These are phyloP conservation scores for Crossocerus cetratus DNA, from an alignment of 2,888 invertebrate genomes.

Conservation along the genomic window DNA sequence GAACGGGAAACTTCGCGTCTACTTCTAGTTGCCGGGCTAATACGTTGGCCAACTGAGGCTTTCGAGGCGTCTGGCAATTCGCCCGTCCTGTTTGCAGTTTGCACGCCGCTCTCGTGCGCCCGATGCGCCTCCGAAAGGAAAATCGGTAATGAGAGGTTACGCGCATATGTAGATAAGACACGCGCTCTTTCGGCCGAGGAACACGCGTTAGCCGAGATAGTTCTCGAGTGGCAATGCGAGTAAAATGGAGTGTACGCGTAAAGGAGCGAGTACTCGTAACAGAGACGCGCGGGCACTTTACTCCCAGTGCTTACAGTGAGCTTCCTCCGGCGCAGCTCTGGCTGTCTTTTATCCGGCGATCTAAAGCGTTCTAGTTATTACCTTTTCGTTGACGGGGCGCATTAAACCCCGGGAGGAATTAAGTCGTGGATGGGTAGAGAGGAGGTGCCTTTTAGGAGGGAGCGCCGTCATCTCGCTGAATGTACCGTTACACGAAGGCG, in stretches of 20 bases:
- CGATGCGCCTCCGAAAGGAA: neutral
- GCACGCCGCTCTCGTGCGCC: neutral
- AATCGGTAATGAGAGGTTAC: neutral
- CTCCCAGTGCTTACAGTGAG: neutral
- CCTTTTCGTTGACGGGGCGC: constrained; percentile 24
- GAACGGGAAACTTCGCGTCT: no score
- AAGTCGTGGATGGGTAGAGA: constrained; percentile 34
- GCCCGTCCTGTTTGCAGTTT: no score
- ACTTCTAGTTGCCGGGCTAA: no score
- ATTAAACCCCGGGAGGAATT: constrained; percentile 35
- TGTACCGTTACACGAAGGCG: constrained; percentile 30
- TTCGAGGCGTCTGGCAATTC: no score
- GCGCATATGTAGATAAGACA: no score
- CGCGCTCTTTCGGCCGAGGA: no score
- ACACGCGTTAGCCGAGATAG: no score
- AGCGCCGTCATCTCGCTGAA: neutral
- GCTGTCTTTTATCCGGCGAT: neutral
- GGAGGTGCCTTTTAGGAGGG: constrained; percentile 29
- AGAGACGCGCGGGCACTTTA: constrained; percentile 13
- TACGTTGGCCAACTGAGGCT: no score
- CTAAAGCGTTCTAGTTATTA: constrained; percentile 39
- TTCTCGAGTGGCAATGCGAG: no score
- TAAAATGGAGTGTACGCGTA: neutral
- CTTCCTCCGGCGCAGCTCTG: no score
- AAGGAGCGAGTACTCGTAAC: neutral